Evolutionary conservation across 2,113 vertebrate species (phyloP).

Genomic region (Ardeotis arabs): DNA sequence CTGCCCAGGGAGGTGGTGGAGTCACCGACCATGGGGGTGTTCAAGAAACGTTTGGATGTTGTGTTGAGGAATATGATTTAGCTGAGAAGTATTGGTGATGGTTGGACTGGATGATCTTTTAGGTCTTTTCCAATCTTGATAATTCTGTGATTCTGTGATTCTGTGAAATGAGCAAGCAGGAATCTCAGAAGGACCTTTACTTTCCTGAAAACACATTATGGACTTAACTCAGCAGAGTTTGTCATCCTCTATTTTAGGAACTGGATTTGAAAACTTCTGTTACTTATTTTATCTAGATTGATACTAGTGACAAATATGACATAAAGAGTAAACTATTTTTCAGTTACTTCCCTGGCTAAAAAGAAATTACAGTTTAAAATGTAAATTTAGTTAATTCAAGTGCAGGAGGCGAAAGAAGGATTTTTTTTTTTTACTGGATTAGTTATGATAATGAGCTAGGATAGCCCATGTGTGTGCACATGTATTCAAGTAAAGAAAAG

Average conservation of each 20-base stretch:
- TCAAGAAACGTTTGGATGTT: no score
- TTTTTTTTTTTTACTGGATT: neutral
- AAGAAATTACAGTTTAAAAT: neutral
- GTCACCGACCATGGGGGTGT: no score
- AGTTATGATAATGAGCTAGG: fast-evolving
- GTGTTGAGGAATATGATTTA: no score
- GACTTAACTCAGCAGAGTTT: neutral
- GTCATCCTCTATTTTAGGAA: neutral
- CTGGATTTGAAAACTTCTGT: neutral
- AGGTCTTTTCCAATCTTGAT: no score
- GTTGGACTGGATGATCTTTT: no score
- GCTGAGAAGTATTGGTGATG: no score
- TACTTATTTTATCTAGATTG: neutral
- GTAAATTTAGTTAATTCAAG: neutral
- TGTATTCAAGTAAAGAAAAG: neutral
- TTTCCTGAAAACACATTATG: neutral
- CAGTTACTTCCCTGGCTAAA: neutral
- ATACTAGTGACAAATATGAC: neutral
- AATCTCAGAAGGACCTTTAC: neutral
- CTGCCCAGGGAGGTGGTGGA: no score
- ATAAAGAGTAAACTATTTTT: neutral
- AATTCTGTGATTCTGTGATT: no score
- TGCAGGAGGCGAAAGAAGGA: neutral
- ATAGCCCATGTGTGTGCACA: fast-evolving
- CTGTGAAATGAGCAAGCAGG: neutral